Conservation (phyloP, 2,888 invertebrate genomes). For the Gastrophysa polygoni region DNA sequence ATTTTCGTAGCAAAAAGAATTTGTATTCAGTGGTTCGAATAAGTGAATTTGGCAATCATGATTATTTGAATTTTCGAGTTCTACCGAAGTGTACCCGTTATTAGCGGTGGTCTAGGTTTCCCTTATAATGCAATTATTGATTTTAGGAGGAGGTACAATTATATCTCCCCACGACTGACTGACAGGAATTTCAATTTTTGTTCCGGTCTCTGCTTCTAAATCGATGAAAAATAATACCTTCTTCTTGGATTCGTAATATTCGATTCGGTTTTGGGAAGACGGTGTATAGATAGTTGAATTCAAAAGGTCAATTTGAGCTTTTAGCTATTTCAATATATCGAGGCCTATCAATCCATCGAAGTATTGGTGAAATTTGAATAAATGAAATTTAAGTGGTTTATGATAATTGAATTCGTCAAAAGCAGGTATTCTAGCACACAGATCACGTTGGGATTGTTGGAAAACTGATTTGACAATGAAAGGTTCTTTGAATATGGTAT, state of each 20-base stretch:
- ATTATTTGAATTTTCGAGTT: no score
- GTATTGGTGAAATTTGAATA: constrained; percentile 4
- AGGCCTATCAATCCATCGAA: constrained; percentile 1
- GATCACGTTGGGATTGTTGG: not conserved
- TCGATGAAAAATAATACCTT: not conserved
- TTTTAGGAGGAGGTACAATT: no score
- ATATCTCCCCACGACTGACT: not conserved
- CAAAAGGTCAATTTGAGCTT: not conserved
- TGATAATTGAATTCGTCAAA: not conserved
- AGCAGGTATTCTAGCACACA: not conserved
- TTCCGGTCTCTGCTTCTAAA: not conserved
- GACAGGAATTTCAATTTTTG: not conserved
- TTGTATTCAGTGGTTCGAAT: no score
- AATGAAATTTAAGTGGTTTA: not conserved
- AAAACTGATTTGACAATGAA: constrained; percentile 1
- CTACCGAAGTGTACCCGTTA: no score
- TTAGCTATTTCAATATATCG: not conserved
- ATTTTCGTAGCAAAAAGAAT: no score
- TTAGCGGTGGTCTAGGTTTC: no score
- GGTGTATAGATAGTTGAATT: not conserved
- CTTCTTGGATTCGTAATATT: not conserved
- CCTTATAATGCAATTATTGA: no score
- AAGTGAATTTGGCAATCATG: no score
- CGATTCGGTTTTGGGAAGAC: no score
- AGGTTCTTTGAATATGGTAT: not conserved